These are phyloP conservation scores for Brachionus rotundiformis DNA, from an alignment of 1,140 invertebrate genomes.

Conservation along the genomic window DNA sequence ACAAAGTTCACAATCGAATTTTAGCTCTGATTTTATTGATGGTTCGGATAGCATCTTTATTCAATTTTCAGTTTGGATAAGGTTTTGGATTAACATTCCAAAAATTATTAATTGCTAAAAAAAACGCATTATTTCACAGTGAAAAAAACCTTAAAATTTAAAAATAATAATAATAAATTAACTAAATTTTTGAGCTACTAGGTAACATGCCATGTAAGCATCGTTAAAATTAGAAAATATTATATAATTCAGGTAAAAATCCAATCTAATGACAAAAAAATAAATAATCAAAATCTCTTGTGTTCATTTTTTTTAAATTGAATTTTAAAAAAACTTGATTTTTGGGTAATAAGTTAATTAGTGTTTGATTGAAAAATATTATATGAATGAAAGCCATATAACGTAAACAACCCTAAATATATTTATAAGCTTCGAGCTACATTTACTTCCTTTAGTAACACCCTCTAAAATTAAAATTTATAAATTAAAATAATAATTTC, in stretches of 20 bases:
- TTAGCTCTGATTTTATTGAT: neutral
- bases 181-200: neutral
- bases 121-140: neutral
- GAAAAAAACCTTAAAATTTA: neutral
- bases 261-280: neutral
- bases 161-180: conserved; percentile 2
- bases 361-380: neutral
- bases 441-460: too few species aligned
- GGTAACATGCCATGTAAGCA: neutral
- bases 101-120: neutral
- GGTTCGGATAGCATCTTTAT: neutral
- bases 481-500: too few species aligned
- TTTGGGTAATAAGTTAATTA: neutral
- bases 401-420: neutral
- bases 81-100: neutral
- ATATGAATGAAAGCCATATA: neutral
- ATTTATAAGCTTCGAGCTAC: neutral
- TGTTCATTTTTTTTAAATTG: neutral
- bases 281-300: neutral
- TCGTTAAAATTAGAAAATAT: neutral
- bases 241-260: conserved; percentile 16
- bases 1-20: conserved; percentile 48
- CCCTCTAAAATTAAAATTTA: too few species aligned
- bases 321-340: neutral
- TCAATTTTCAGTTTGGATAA: neutral